Evolutionary conservation across 2,888 invertebrate genomes (phyloP), one percentile per base, ranked within the genome.

Genomic region (Philereme vetulata): DNA sequence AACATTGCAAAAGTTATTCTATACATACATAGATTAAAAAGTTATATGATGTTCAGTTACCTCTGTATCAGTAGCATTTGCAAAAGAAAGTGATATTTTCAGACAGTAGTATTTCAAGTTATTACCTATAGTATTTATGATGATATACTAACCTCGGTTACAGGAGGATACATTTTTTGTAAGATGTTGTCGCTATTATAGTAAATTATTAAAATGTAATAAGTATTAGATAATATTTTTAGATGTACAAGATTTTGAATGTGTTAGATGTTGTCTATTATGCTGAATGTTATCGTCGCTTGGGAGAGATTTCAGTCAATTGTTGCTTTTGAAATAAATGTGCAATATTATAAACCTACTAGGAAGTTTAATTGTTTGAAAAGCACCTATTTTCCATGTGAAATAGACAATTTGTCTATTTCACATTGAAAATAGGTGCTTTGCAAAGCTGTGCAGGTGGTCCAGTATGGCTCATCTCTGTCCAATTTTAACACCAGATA

Each of bases 311-410:
- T 64, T 62, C 60, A 56, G 78, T 77, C 75, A 76, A 78, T 79
- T 78, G 75, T 75, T 77, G 80, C 78, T 77, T 74, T 64, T 60
- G 52, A 62, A 62, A 70, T 71, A 75, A 61, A 68, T 65, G 61
- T 69, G 64, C 60, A 58, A 61, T 62, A 60, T 45, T 45, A 42
- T 38, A 45, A 42, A 21, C 44, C 36, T 33, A 35, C 36, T 49
- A n/a, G n/a, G n/a, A n/a, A n/a, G n/a, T n/a, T 56, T 52, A 36
- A 52, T n/a, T 52, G 44, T 52, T 51, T 5, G 4, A 6, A 42
- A 21, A 21, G 1, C 1, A 21, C 21, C 21, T 21, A 21, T 21
- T 21, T 21, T 21, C 21, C 1, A 21, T 21, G 21, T 21, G 21
- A 21, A 21, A 21, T 21, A 21, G 21, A 21, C 21, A 21, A 21